These are phyloP conservation scores for Patagioenas fasciata DNA, from an alignment of 2,113 vertebrate species.

Conservation along the genomic window DNA sequence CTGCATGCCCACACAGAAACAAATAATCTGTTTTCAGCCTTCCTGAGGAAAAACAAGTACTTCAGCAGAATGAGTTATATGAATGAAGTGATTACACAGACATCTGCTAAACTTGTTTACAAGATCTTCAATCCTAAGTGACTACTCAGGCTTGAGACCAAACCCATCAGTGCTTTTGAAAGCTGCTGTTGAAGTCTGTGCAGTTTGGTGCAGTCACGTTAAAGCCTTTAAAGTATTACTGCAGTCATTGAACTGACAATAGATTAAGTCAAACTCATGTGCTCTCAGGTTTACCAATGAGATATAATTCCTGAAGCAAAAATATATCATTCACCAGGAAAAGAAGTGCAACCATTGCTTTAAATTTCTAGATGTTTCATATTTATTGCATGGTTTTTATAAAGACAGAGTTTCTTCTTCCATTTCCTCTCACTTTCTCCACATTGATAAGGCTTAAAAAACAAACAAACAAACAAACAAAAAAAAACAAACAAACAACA, in stretches of 20 bases:
- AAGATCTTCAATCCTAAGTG: conserved; percentile 11
- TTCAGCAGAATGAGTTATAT: neutral
- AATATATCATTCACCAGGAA: neutral
- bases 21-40: neutral
- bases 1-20: neutral
- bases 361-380: neutral
- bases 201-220: conserved; percentile 31
- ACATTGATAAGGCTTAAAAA: neutral
- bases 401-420: neutral
- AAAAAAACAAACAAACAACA: too few relatives aligned
- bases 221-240: conserved; percentile 41
- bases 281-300: conserved; percentile 20
- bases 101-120: conserved; percentile 41
- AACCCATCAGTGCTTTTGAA: conserved; percentile 21
- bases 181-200: conserved; percentile 24
- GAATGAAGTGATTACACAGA: neutral
- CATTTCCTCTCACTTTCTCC: neutral
- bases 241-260: conserved; percentile 55
- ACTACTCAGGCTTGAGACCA: conserved; percentile 14
- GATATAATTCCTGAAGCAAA: conserved; percentile 36
- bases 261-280: conserved; percentile 44
- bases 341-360: neutral
- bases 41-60: neutral
- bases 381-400: neutral
- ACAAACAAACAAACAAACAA: too few relatives aligned